Conservation (phyloP, 2,113 vertebrate species). For the Silurus glanis region DNA sequence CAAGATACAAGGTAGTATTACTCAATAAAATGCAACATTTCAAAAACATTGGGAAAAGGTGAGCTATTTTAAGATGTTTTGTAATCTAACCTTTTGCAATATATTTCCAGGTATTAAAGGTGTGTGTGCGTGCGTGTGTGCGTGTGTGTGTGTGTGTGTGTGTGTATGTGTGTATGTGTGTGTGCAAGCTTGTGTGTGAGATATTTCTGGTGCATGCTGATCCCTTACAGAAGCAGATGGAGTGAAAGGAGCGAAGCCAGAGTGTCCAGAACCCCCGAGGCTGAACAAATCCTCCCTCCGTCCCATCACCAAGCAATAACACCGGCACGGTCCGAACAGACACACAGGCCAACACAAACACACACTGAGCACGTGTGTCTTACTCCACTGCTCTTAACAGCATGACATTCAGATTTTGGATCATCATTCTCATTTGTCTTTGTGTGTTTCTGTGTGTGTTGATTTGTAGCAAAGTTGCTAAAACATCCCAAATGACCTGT, state of each 20-base stretch:
- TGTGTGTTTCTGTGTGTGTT: slow-evolving; percentile 24
- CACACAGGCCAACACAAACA: slow-evolving; percentile 36
- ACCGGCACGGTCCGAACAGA: slow-evolving; percentile 38
- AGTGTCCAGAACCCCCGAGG: slow-evolving; percentile 49
- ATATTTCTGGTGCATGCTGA: slow-evolving; percentile 47
- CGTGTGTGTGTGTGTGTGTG: background rate
- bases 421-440: slow-evolving; percentile 17
- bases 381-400: slow-evolving; percentile 29
- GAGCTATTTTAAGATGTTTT: background rate
- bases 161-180: slow-evolving; percentile 3
- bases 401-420: slow-evolving; percentile 31
- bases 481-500: slow-evolving; percentile 33
- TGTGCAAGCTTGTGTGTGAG: slow-evolving; percentile 1
- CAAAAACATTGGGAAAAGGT: no score
- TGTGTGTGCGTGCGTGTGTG: background rate
- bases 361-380: slow-evolving; percentile 22
- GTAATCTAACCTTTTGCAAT: background rate
- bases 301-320: slow-evolving; percentile 46
- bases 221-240: slow-evolving; percentile 52
- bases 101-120: background rate
- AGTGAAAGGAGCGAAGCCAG: slow-evolving; percentile 37
- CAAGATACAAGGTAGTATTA: no score
- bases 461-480: slow-evolving; percentile 24
- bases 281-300: slow-evolving; percentile 45
- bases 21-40: no score